These are phyloP conservation scores for Leuctra nigra DNA, from an alignment of 2,888 invertebrate genomes.

Conservation along the genomic window DNA sequence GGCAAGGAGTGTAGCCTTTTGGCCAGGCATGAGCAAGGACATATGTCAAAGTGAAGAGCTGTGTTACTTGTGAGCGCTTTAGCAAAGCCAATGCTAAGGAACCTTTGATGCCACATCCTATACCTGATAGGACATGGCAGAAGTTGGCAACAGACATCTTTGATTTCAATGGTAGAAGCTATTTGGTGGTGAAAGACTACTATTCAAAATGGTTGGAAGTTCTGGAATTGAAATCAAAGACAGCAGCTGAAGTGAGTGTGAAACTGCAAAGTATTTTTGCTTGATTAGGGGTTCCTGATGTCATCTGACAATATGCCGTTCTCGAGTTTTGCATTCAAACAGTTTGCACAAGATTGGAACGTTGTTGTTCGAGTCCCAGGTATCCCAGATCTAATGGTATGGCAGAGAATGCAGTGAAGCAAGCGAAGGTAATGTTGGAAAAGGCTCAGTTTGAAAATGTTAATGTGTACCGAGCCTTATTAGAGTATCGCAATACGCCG, in stretches of 20 bases:
- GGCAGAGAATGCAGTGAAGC: not conserved
- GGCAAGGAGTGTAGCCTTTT: constrained; percentile 1
- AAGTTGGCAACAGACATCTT: constrained; percentile 4
- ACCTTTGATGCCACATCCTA: constrained; percentile 26
- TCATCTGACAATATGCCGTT: constrained; percentile 11
- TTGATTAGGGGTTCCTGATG: constrained; percentile 1
- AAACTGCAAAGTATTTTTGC: not conserved
- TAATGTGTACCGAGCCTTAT: not conserved
- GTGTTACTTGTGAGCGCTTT: constrained; percentile 11
- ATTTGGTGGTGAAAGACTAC: not conserved
- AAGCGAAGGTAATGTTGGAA: not conserved
- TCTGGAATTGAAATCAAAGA: not conserved
- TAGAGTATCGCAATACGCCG: not conserved
- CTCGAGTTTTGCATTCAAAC: not conserved
- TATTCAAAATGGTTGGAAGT: constrained; percentile 11
- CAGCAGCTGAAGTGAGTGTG: not conserved
- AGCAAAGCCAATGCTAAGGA: constrained; percentile 25
- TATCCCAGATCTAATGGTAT: constrained; percentile 1
- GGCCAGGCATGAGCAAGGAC: constrained; percentile 27
- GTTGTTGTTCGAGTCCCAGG: not conserved
- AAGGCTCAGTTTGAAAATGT: not conserved
- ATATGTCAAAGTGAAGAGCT: constrained; percentile 29
- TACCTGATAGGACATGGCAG: constrained; percentile 19
- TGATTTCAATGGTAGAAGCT: constrained; percentile 5
- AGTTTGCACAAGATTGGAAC: constrained; percentile 1